Evolutionary conservation across 2,888 invertebrate genomes (phyloP).

Genomic region (Nomada fucata): DNA sequence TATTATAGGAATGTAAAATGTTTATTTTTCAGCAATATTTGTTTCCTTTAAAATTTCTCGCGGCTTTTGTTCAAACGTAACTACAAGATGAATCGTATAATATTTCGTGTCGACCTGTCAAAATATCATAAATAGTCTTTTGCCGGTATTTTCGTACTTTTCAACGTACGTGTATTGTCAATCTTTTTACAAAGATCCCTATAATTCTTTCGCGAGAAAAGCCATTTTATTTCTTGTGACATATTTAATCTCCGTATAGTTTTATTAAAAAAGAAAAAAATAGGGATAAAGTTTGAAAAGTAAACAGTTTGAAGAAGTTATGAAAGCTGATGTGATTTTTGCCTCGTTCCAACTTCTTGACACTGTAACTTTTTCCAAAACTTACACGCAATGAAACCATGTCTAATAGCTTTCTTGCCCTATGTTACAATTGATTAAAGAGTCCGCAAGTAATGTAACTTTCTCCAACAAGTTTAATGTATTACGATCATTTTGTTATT

Average conservation of each 20-base stretch:
- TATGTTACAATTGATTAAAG: neutral
- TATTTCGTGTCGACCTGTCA: neutral
- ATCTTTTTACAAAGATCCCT: neutral
- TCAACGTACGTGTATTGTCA: neutral
- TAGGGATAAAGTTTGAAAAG: too few species aligned
- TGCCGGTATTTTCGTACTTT: constrained; percentile 27
- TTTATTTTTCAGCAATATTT: neutral
- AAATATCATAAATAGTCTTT: neutral
- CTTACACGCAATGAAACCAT: neutral
- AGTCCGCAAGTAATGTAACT: neutral
- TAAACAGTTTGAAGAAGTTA: neutral
- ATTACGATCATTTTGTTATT: neutral
- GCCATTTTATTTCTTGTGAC: neutral
- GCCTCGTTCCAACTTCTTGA: neutral
- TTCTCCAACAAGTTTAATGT: neutral
- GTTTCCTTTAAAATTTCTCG: neutral
- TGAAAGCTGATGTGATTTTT: neutral
- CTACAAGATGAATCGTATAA: neutral
- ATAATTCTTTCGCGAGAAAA: neutral
- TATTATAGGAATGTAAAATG: neutral
- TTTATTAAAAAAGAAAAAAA: neutral
- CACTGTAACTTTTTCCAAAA: neutral
- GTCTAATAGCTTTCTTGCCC: neutral
- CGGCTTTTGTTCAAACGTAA: neutral
- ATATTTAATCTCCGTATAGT: neutral